A percentile compares a stretch with the other conserved stretches of the same genome.
Evolutionary conservation across 2,113 vertebrate genomes (phyloP).

Genomic region (Motacilla alba): DNA sequence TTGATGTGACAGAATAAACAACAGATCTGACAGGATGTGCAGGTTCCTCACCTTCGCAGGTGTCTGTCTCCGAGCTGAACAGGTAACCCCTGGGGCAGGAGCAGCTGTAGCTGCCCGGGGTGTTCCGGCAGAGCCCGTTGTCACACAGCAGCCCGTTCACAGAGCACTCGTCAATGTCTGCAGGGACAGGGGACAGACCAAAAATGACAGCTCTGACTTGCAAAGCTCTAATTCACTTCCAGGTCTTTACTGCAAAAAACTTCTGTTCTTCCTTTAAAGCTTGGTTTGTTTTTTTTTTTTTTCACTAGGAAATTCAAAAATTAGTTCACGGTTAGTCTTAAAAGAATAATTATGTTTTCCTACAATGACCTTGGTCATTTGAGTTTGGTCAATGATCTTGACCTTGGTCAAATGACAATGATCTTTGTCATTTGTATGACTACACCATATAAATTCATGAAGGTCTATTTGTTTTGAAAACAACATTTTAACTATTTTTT

Average conservation of each 20-base stretch:
- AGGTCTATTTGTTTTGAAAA: neutral
- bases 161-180: constrained; percentile 79
- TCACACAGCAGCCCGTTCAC: constrained; percentile 77
- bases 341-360: neutral
- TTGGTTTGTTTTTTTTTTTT: neutral
- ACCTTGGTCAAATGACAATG: neutral
- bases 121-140: constrained; percentile 75
- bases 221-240: neutral
- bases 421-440: neutral
- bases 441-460: neutral
- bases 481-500: neutral
- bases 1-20: neutral
- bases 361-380: neutral
- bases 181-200: neutral
- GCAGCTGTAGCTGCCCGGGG: constrained; percentile 78
- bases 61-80: constrained; percentile 72
- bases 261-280: neutral
- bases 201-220: neutral
- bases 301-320: neutral
- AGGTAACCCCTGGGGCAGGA: constrained; percentile 76
- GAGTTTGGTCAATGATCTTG: neutral
- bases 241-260: neutral
- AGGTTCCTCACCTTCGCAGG: constrained; percentile 75
- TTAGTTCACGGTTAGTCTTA: neutral
- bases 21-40: neutral